Evolutionary conservation across 1,140 invertebrate species (phyloP).

Genomic region (Phymastichus coffea): DNA sequence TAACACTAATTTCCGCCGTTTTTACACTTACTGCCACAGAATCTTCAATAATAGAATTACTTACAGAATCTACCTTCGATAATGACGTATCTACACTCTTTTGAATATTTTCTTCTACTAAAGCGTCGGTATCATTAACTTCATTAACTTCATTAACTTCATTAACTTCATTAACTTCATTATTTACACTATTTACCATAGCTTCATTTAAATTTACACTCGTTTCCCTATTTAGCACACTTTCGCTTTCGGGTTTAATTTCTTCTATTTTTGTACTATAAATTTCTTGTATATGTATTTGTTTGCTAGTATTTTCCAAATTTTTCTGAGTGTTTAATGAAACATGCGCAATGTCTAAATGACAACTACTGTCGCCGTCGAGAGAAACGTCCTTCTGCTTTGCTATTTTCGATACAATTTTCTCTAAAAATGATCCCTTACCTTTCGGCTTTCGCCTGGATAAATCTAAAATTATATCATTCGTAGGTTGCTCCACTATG

Average conservation of each 20-base stretch:
- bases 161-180: too few relatives aligned
- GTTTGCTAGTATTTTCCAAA: not conserved
- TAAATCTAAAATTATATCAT: constrained; percentile 52
- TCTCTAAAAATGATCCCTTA: constrained; percentile 49
- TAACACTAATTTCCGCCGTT: not conserved
- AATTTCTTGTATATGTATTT: not conserved
- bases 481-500: constrained; percentile 28
- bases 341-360: not conserved
- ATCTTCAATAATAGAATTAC: constrained; percentile 19
- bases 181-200: constrained; percentile 11
- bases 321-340: not conserved
- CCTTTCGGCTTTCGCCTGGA: constrained; percentile 47
- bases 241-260: not conserved
- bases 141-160: too few relatives aligned
- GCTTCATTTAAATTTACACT: not conserved
- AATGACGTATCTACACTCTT: not conserved
- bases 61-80: not conserved
- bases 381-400: constrained; percentile 51
- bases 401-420: constrained; percentile 54
- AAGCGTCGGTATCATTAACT: too few relatives aligned
- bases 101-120: not conserved
- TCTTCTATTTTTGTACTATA: not conserved
- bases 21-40: constrained; percentile 14
- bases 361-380: constrained; percentile 41
- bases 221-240: not conserved